Evolutionary conservation across 2,113 vertebrate species (phyloP).

Genomic region (Cheilinus undulatus): DNA sequence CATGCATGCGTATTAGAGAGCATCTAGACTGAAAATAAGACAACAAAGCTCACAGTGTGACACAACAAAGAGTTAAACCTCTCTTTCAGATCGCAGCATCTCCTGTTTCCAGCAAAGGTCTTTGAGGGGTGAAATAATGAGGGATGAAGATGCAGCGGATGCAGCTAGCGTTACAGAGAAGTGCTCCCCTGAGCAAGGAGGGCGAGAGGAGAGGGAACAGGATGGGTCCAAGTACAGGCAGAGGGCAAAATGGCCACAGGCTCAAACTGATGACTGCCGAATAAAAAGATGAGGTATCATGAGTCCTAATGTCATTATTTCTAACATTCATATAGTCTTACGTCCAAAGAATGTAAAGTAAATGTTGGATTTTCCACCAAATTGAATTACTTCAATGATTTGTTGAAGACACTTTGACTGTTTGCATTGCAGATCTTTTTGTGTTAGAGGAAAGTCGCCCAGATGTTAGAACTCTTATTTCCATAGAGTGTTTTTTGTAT

Average conservation of each 20-base stretch:
- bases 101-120: conserved; percentile 77
- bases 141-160: conserved; percentile 87
- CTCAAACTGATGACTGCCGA: conserved; percentile 51
- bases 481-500: conserved; percentile 19
- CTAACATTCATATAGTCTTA: background rate
- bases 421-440: background rate
- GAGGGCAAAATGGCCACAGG: conserved; percentile 81
- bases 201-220: conserved; percentile 82
- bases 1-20: background rate
- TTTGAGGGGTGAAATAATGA: conserved; percentile 82
- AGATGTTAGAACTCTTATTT: conserved; percentile 6
- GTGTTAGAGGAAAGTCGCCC: background rate
- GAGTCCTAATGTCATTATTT: background rate
- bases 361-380: background rate
- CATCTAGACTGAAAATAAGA: conserved; percentile 17
- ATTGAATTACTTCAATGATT: background rate
- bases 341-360: background rate
- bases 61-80: conserved; percentile 73
- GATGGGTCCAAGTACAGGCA: conserved; percentile 80
- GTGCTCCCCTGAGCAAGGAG: conserved; percentile 82
- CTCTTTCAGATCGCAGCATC: conserved; percentile 56
- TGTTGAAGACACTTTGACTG: background rate
- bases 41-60: conserved; percentile 28
- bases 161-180: conserved; percentile 87
- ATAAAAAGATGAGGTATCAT: conserved; percentile 36